Conservation (phyloP, 1,140 invertebrate genomes). For the Danaus plexippus region DNA sequence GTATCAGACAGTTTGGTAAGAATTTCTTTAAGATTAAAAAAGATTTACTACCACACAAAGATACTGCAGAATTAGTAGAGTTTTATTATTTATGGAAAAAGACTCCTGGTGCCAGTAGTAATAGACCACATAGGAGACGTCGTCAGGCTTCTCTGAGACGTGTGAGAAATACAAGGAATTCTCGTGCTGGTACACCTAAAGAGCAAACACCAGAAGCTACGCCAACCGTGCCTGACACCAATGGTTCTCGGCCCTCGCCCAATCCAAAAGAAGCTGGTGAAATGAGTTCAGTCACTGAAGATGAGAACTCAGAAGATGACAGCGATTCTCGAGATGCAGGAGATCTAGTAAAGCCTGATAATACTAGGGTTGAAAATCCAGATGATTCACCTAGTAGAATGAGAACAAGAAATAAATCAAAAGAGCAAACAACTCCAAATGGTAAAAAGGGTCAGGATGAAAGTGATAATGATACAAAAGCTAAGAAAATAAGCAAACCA, state of each 20-base stretch:
- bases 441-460: slow-evolving; percentile 78
- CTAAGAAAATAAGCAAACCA: slow-evolving; percentile 69
- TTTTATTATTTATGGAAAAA: slow-evolving; percentile 99
- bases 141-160: slow-evolving; percentile 90
- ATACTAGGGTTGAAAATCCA: slow-evolving; percentile 77
- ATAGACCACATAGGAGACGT: slow-evolving; percentile 90
- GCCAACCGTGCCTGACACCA: slow-evolving; percentile 65
- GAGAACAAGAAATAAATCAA: slow-evolving; percentile 88
- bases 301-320: slow-evolving; percentile 93
- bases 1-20: slow-evolving; percentile 97
- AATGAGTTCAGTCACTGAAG: slow-evolving; percentile 93
- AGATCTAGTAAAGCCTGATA: slow-evolving; percentile 57
- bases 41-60: slow-evolving; percentile 95
- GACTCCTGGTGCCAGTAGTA: slow-evolving; percentile 97
- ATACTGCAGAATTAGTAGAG: slow-evolving; percentile 96
- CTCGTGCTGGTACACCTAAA: slow-evolving; percentile 76
- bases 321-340: slow-evolving; percentile 82
- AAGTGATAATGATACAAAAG: slow-evolving; percentile 74
- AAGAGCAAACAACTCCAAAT: slow-evolving; percentile 80
- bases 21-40: slow-evolving; percentile 99
- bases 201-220: slow-evolving; percentile 73
- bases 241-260: slow-evolving; percentile 74
- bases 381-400: slow-evolving; percentile 88
- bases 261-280: slow-evolving; percentile 77
- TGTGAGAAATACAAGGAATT: slow-evolving; percentile 85